Evolutionary conservation across 2,888 invertebrate species (phyloP), one percentile per base, ranked within the genome.

Genomic region (Drosophila paranaensis): DNA sequence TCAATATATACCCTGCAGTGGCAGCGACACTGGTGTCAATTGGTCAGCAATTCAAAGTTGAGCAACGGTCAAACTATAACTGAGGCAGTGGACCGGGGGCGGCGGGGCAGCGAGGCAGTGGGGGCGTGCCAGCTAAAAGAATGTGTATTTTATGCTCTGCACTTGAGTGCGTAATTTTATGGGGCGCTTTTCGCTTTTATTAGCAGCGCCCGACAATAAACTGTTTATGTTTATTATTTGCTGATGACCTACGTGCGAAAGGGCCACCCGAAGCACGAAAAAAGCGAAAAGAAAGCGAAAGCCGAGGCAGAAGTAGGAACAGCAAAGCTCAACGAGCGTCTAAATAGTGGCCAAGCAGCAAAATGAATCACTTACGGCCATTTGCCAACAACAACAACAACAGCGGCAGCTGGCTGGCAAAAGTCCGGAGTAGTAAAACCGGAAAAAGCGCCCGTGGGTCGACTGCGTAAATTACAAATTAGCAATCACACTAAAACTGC

Each of bases 141-240:
- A 77, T 77, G 77, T 77, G 79, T 82, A 81, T 87, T 87, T 87
- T 87, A 86, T 88, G 88, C 77, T 60, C 73, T 78, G 86, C 88
- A 88, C 88, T 87, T 87, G 88, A 87, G 85, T 88, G 85, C 86
- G 83, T 83, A 81, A 86, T 86, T 86, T 86, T 87, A 88, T 78
- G 86, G 71, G 80, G 61, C 83, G 83, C 80, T 81, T 87, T 86
- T 81, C 78, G 74, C 77, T 88, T 87, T 87, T 87, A 87, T 87
- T 86, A 75, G 81, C 71, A 81, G 78, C 74, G 70, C 75, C 77
- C 79, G 87, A 80, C 90, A 90, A 83, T 90, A 90, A 90, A 90
- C 79, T 82, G 88, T 88, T 87, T 89, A 88, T 90, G 90, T 90
- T 89, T 91, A 87, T 90, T 89, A 90, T 90, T 89, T 91, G 80